Base-by-base conservation (phyloP, 2,113 vertebrate species). In the Merops nubicus region DNA sequence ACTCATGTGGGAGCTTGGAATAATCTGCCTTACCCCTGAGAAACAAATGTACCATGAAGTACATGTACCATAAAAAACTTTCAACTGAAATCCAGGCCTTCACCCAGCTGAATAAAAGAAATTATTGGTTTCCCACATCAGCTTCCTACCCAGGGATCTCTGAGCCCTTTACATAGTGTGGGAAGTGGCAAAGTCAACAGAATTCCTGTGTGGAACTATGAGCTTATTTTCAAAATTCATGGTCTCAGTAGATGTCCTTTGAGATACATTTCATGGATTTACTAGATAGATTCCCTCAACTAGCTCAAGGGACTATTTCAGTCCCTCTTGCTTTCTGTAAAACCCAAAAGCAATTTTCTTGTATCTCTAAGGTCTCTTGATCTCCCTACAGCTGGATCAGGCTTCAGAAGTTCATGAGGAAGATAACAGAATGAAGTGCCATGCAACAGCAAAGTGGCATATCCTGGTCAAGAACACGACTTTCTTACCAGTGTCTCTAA, bases 1-100 rank as follows among this genome's bases (percentile, higher is more conserved):
- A 8, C 63, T 91, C 84, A 90, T 28, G n/a, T 92, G 92, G 96
- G 97, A 97, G 79, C 78, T 94, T 91, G 82, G 88, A 97, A 97
- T 88, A 96, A 93, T 83, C 60, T 92, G 65, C 50, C 57, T 72
- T 50, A 38, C 56, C 51, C 67, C 80, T 87, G 68, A 91, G 89
- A 88, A 87, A 53, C n/a, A 91, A 81, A 91, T 72, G 31, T 57
- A 84, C 73, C 48, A 67, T 81, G 67, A 31, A 48, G 51, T 50
- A 88, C 28, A 53, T 42, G 38, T 48, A 54, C 47, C 57, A 50
- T 75, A 60, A 84, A 96, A 91, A 79, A 12, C 19, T 96, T 92
- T 86, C 56, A 83, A 28, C 56, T 85, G 73, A 94, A 86, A 85
- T 48, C 56, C 75, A 86, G 76, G 79, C 54, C 60, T 91, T 84